A percentile compares a stretch with the other conserved stretches of the same genome.
Evolutionary conservation across 2,113 vertebrate species (phyloP).

Genomic region (Seriola quinqueradiata): DNA sequence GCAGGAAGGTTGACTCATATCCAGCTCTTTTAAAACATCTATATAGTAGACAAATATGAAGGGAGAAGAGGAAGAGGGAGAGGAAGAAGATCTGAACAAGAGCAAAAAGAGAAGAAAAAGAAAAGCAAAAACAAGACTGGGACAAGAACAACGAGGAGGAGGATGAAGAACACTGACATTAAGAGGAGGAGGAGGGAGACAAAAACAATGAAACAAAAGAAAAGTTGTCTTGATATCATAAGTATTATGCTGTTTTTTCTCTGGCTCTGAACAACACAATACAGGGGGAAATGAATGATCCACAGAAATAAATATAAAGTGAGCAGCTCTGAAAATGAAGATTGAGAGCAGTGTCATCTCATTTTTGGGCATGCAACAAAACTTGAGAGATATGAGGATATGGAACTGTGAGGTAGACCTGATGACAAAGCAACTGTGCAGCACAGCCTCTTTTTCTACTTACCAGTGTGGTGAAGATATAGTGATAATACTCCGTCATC

Average conservation of each 20-base stretch:
- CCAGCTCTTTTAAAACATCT: not conserved
- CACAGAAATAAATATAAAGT: conserved; percentile 29
- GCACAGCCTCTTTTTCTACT: conserved; percentile 73
- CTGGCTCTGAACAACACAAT: conserved; percentile 16
- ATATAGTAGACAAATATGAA: not conserved
- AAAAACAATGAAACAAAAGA: not conserved
- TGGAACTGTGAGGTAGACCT: conserved; percentile 19
- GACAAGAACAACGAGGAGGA: not conserved
- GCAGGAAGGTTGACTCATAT: not conserved
- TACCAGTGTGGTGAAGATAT: conserved; percentile 99
- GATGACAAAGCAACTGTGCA: conserved; percentile 47
- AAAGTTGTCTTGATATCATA: conserved; percentile 22
- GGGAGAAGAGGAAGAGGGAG: not conserved
- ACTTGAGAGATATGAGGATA: conserved; percentile 18
- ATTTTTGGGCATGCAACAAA: conserved; percentile 32
- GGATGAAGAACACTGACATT: not conserved
- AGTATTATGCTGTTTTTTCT: conserved; percentile 27
- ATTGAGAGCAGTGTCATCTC: conserved; percentile 9
- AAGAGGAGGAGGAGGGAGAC: not conserved
- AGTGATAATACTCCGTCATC: conserved; percentile 99
- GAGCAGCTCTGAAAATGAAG: conserved; percentile 38
- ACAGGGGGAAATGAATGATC: conserved; percentile 2
- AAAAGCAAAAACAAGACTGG: conserved; percentile 1
- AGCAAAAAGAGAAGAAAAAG: not conserved
- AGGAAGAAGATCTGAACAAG: not conserved